Percentiles rank a stretch among this genome's conserved stretches.
Evolutionary conservation across 2,888 invertebrate species (phyloP).

Genomic region (Branchellion lobata): DNA sequence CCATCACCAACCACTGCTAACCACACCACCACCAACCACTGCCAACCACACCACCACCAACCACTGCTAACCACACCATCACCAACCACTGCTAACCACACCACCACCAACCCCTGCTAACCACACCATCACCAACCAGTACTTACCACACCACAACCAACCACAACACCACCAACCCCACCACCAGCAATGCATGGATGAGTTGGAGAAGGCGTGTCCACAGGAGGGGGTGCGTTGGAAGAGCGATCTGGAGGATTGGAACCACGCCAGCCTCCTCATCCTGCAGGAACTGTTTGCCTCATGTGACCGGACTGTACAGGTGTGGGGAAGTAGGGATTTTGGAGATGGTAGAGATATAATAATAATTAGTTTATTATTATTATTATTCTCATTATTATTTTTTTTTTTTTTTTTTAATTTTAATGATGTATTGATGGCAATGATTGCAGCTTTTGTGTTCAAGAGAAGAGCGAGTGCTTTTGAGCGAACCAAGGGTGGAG

Average conservation of each 20-base stretch:
- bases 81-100: too few relatives aligned
- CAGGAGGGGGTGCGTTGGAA: slow-evolving; percentile 70
- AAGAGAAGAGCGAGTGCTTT: not conserved
- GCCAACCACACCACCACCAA: not conserved
- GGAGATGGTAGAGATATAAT: not conserved
- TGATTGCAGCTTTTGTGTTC: not conserved
- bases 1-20: slow-evolving; percentile 72
- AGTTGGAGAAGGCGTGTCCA: slow-evolving; percentile 79
- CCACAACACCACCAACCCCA: not conserved
- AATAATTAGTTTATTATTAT: not conserved
- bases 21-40: too few relatives aligned
- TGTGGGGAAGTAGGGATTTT: slow-evolving; percentile 49
- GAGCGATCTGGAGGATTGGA: slow-evolving; percentile 79
- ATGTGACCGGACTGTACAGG: slow-evolving; percentile 73
- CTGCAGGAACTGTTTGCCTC: slow-evolving; percentile 89
- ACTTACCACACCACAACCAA: not conserved
- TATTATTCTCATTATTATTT: not conserved
- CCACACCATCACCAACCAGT: not conserved
- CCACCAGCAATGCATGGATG: slow-evolving; percentile 81
- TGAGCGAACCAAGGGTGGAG: too few relatives aligned
- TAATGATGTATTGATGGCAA: slow-evolving; percentile 54
- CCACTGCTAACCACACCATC: too few relatives aligned
- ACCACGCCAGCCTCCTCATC: slow-evolving; percentile 87
- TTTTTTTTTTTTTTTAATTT: slow-evolving; percentile 28
- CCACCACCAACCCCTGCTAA: not conserved